Evolutionary conservation across 2,797 vertebrate species (phyloP).

Genomic region (Syngnathus acus): DNA sequence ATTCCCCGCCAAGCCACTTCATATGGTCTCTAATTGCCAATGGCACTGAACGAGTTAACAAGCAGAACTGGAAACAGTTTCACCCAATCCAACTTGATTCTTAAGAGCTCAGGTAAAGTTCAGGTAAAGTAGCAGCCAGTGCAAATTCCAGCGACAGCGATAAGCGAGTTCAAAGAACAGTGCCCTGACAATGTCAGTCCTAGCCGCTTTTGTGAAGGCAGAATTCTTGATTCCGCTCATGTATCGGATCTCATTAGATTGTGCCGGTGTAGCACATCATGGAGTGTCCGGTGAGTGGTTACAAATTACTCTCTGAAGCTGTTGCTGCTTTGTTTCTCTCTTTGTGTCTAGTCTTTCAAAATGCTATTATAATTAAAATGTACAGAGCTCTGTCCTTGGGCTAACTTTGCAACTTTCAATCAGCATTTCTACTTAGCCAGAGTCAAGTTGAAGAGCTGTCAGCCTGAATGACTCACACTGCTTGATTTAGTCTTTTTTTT

Average conservation of each 20-base stretch:
- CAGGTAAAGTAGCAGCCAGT: too few species aligned
- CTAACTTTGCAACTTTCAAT: slow-evolving; percentile 24
- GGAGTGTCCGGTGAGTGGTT: not conserved
- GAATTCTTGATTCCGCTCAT: not conserved
- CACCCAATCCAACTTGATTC: too few species aligned
- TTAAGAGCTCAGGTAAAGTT: too few species aligned
- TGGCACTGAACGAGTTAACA: too few species aligned
- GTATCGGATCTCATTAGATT: not conserved
- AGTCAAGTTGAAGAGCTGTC: not conserved
- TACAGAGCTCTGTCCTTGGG: slow-evolving; percentile 32
- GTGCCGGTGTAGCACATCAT: not conserved
- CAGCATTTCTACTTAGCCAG: slow-evolving; percentile 3
- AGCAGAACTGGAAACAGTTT: too few species aligned
- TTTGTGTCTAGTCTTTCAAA: slow-evolving; percentile 8
- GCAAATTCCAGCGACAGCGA: too few species aligned
- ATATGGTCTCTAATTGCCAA: too few species aligned
- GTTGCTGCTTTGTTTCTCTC: not conserved
- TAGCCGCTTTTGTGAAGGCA: not conserved
- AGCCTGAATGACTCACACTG: too few species aligned
- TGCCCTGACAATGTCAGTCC: not conserved
- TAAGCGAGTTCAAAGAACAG: too few species aligned
- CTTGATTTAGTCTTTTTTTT: too few species aligned
- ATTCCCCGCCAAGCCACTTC: too few species aligned
- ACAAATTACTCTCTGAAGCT: not conserved
- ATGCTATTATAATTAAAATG: slow-evolving; percentile 25